Conservation (phyloP, 2,797 vertebrate genomes). For the Argya squamiceps region DNA sequence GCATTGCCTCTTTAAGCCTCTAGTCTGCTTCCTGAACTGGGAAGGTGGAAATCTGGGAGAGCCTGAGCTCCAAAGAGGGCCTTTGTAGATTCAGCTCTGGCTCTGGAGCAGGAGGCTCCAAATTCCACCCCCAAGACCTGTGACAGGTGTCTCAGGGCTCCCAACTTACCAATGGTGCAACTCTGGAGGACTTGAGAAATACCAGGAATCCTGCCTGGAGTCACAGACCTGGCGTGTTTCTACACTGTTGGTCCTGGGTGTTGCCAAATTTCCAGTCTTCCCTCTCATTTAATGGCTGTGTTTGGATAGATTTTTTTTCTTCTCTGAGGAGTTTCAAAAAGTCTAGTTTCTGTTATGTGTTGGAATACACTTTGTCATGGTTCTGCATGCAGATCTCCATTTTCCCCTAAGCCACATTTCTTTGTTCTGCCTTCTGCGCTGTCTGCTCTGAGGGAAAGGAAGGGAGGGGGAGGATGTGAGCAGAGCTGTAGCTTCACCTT, state of each 20-base stretch:
- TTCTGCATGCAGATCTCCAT: neutral
- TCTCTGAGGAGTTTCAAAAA: neutral
- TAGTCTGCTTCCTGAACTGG: neutral
- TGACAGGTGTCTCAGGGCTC: neutral
- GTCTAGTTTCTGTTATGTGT: neutral
- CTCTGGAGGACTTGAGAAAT: neutral
- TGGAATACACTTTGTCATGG: neutral
- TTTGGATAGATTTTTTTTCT: neutral
- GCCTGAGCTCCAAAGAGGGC: neutral
- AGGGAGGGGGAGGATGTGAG: neutral
- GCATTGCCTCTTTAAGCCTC: neutral
- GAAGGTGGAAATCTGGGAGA: neutral
- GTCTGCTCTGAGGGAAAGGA: neutral
- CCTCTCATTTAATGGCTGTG: neutral
- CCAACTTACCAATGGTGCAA: neutral
- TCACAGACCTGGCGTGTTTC: neutral
- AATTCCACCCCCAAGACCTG: fast-evolving
- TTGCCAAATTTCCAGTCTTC: neutral
- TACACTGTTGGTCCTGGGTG: neutral
- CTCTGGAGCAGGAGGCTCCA: neutral
- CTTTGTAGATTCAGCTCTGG: neutral
- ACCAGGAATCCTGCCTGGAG: neutral
- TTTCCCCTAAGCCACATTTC: neutral
- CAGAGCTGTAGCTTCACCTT: neutral
- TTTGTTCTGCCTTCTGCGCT: neutral